Percentiles rank a stretch among this genome's conserved stretches.
These are phyloP conservation scores for Drosophila athabasca DNA, from an alignment of 1,140 invertebrate genomes.

Conservation along the genomic window DNA sequence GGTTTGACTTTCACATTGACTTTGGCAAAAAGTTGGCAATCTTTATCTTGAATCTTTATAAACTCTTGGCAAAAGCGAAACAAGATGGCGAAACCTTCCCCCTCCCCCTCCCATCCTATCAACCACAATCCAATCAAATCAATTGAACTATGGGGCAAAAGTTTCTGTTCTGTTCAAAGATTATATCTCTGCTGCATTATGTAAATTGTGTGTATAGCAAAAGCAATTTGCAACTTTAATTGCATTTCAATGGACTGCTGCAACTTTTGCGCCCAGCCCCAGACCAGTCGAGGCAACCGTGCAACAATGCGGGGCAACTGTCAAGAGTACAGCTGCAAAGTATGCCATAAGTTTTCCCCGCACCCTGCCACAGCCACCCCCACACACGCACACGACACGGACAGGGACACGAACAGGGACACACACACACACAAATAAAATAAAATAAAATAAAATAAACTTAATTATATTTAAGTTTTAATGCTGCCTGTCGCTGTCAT, in stretches of 20 bases:
- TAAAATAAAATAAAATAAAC: constrained; percentile 26
- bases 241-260: constrained; percentile 58
- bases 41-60: constrained; percentile 8
- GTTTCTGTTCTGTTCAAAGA: constrained; percentile 37
- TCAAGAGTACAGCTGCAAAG: constrained; percentile 31
- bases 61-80: constrained; percentile 10
- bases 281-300: too few species aligned
- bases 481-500: constrained; percentile 25
- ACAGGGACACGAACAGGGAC: background rate
- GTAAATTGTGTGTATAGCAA: constrained; percentile 56
- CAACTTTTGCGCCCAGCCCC: constrained; percentile 31
- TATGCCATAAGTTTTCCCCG: constrained; percentile 20
- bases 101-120: too few species aligned
- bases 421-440: constrained; percentile 1
- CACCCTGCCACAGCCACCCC: background rate
- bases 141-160: constrained; percentile 36
- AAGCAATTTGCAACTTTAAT: constrained; percentile 74
- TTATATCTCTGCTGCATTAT: constrained; percentile 60
- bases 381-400: background rate
- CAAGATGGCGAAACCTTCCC: constrained; percentile 21
- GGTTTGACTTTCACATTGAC: constrained; percentile 39
- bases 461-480: constrained; percentile 51
- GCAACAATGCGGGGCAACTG: constrained; percentile 6
- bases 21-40: constrained; percentile 17
- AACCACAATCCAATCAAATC: constrained; percentile 34